phyloP scores from a whole-genome alignment of 2,888 invertebrate species.

The Petrolisthes cinctipes region DNA sequence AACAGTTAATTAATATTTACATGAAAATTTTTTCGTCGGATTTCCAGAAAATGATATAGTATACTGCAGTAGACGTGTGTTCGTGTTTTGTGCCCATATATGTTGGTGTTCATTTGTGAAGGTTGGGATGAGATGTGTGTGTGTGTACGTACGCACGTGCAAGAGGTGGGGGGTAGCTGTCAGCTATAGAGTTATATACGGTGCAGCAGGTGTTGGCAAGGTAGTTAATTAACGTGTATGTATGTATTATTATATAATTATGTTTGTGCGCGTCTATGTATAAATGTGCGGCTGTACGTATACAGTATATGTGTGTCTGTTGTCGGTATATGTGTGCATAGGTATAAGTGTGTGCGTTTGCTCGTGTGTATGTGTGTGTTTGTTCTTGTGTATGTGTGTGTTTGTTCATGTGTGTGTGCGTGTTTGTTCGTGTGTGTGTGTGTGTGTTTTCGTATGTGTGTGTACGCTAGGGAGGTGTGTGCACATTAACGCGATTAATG shows the following conservation, averaged over 20 bases:
- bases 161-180: background rate
- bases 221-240: background rate
- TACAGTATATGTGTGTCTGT: too few species aligned
- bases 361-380: background rate
- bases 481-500: conserved; percentile 34
- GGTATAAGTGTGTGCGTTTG: background rate
- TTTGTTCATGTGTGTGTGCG: conserved; percentile 6
- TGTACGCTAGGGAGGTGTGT: conserved; percentile 10
- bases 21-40: background rate
- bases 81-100: background rate
- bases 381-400: conserved; percentile 28
- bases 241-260: background rate
- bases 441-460: conserved; percentile 33
- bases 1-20: too few species aligned
- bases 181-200: background rate
- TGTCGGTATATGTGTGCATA: background rate
- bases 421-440: conserved; percentile 32
- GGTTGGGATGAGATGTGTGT: background rate
- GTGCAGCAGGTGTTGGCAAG: background rate
- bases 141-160: conserved; percentile 4
- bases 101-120: background rate
- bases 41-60: background rate
- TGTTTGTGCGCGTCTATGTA: conserved; percentile 1
- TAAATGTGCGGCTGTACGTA: background rate
- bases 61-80: background rate